phyloP scores from a whole-genome alignment of 2,113 vertebrate genomes.

The Thamnophis sirtalis region DNA sequence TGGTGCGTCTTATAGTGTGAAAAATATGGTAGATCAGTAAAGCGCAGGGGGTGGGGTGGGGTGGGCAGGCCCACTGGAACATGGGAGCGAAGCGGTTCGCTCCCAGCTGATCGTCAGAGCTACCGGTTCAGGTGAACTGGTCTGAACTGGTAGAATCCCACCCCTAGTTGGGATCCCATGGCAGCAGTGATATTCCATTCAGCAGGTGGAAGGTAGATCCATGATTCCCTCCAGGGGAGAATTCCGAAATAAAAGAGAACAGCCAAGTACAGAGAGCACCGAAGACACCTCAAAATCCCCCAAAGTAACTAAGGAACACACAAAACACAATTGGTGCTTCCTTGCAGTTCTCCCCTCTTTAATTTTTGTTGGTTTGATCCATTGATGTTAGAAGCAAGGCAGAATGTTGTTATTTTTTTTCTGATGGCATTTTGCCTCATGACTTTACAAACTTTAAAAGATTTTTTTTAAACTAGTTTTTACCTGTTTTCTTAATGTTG shows the following conservation, averaged over 20 bases:
- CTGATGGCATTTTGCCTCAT: neutral
- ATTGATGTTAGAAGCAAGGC: neutral
- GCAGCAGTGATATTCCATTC: neutral
- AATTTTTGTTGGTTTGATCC: neutral
- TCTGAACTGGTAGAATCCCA: no score
- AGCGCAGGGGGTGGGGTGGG: no score
- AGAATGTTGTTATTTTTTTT: neutral
- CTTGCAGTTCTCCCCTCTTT: neutral
- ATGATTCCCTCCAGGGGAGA: no score
- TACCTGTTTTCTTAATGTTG: neutral
- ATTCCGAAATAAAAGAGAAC: neutral
- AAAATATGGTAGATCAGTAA: no score
- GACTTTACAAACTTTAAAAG: neutral
- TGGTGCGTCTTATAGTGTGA: no score
- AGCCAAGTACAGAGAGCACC: neutral
- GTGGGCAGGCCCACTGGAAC: no score
- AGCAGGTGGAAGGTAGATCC: neutral
- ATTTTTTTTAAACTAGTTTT: neutral
- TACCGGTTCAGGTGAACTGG: no score
- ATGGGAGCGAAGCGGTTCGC: no score
- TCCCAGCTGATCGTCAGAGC: no score
- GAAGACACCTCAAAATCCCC: neutral
- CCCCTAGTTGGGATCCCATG: no score
- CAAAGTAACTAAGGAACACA: neutral
- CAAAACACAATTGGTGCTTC: neutral